These are phyloP conservation scores for Galemys pyrenaicus DNA, from an alignment of 2,113 vertebrate genomes.

Conservation along the genomic window DNA sequence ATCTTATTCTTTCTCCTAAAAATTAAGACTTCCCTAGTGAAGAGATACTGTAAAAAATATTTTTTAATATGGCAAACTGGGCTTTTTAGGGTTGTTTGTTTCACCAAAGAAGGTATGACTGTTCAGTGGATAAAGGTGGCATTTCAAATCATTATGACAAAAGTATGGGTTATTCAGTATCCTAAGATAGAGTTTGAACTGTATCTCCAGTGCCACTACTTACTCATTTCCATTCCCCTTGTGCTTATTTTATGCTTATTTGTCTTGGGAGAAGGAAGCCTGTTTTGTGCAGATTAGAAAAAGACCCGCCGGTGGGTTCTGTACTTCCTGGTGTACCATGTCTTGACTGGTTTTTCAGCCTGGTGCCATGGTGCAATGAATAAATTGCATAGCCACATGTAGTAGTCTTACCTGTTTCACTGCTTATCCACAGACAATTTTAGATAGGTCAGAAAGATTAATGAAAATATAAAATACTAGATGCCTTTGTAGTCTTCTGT, in stretches of 20 bases:
- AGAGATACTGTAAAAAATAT: not conserved
- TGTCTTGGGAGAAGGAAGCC: slow-evolving; percentile 29
- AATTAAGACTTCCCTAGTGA: not conserved
- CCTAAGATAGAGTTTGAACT: not conserved
- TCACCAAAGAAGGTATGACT: slow-evolving; percentile 21
- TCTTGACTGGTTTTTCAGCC: not conserved
- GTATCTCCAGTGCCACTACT: not conserved
- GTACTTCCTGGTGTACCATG: not conserved
- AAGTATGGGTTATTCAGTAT: not conserved
- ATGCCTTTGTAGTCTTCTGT: not conserved
- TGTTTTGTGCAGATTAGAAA: not conserved
- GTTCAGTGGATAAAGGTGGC: not conserved
- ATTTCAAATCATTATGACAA: not conserved
- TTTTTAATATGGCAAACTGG: not conserved
- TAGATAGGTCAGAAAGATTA: not conserved
- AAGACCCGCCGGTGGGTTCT: not conserved
- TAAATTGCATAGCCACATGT: not conserved
- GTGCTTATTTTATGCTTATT: not conserved
- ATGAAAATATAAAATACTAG: slow-evolving; percentile 26
- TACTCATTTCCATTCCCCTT: not conserved
- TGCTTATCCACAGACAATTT: not conserved
- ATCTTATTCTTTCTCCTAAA: slow-evolving; percentile 32
- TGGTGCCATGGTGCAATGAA: not conserved
- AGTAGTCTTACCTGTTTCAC: not conserved
- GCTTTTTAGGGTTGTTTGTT: not conserved